Conservation (phyloP, 2,888 invertebrate genomes). For the Cataglyphis livida region DNA sequence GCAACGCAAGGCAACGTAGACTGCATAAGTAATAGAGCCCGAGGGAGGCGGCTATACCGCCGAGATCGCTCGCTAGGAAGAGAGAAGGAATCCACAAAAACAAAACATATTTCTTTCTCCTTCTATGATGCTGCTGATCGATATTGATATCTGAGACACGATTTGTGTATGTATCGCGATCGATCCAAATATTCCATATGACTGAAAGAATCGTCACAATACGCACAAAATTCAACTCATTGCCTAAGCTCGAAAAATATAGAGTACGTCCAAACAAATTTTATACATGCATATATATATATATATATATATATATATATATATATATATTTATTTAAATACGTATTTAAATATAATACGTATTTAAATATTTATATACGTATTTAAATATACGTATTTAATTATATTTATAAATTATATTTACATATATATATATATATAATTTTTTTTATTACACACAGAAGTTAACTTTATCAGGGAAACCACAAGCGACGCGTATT, state of each 20-base stretch:
- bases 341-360: too few species aligned
- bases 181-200: background rate
- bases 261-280: background rate
- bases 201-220: background rate
- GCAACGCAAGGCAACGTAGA: conserved; percentile 71
- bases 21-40: conserved; percentile 76
- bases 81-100: background rate
- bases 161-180: background rate
- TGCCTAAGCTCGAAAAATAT: background rate
- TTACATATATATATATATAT: background rate
- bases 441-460: conserved; percentile 15
- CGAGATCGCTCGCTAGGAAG: conserved; percentile 27
- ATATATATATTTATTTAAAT: too few species aligned
- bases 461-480: conserved; percentile 14
- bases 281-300: background rate
- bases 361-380: too few species aligned
- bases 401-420: too few species aligned
- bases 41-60: conserved; percentile 46
- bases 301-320: background rate
- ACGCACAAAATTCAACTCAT: background rate
- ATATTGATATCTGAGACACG: background rate
- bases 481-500: conserved; percentile 18
- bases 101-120: background rate
- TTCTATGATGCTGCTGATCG: background rate
- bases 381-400: too few species aligned